A percentile compares a stretch with the other conserved stretches of the same genome.
These are phyloP conservation scores for Fulica atra DNA, from an alignment of 2,113 vertebrate genomes.

Conservation along the genomic window DNA sequence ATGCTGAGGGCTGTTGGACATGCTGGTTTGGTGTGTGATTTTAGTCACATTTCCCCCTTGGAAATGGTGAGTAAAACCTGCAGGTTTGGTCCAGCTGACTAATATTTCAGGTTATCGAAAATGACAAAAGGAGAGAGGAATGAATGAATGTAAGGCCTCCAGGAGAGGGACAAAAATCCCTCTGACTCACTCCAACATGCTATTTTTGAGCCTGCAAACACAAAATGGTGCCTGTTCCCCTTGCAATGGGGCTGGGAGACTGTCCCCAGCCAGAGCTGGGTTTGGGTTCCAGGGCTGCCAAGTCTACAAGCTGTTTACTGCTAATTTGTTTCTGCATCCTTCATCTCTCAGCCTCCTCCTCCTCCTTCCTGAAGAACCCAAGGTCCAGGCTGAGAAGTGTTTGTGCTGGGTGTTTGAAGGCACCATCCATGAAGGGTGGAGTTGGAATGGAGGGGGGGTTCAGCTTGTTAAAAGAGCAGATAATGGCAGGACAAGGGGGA, in stretches of 20 bases:
- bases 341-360: background rate
- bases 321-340: background rate
- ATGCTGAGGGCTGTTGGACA: background rate
- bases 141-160: background rate
- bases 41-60: background rate
- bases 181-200: background rate
- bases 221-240: background rate
- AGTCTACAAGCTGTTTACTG: background rate
- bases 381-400: background rate
- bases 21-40: background rate
- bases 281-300: background rate
- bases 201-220: background rate
- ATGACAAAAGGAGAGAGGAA: background rate
- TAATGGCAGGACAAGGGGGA: too few relatives aligned
- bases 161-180: background rate
- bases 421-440: background rate
- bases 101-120: background rate
- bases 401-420: background rate
- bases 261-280: background rate
- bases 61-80: background rate
- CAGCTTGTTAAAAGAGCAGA: too few relatives aligned
- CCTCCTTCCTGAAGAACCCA: background rate
- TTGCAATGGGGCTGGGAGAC: background rate
- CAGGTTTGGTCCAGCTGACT: background rate
- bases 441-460: background rate